Percentiles rank a stretch among this genome's conserved stretches.
Conservation (phyloP, 2,113 vertebrate genomes). For the Cyprinodon tularosa region DNA sequence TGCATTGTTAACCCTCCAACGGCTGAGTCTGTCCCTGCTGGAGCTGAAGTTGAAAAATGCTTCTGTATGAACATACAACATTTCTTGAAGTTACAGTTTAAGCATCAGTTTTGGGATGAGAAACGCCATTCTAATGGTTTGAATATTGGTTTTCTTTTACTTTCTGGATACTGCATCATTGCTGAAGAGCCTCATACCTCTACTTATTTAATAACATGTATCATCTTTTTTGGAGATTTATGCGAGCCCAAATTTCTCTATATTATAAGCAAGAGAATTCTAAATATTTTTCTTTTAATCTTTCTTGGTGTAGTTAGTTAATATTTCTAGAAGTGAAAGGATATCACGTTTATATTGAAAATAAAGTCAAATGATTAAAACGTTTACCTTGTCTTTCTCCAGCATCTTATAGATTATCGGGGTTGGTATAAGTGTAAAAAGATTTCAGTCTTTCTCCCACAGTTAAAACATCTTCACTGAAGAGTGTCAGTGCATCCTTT, state of each 20-base stretch:
- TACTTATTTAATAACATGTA: constrained; percentile 5
- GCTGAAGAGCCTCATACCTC: constrained; percentile 2
- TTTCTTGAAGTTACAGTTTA: constrained; percentile 4
- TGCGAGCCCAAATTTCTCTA: too few relatives aligned
- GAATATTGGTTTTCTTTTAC: constrained; percentile 13
- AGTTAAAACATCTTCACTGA: background rate
- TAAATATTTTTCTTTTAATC: background rate
- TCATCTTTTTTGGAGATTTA: too few relatives aligned
- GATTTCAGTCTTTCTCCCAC: background rate
- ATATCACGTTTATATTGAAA: background rate
- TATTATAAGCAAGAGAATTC: background rate
- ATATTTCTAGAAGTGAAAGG: background rate
- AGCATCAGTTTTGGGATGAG: constrained; percentile 4
- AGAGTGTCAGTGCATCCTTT: background rate
- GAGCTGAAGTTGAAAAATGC: constrained; percentile 14
- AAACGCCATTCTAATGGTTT: background rate
- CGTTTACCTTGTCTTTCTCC: background rate
- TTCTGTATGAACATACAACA: constrained; percentile 11
- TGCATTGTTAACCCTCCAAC: constrained; percentile 76
- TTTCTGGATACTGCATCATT: background rate
- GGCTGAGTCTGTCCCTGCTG: constrained; percentile 56
- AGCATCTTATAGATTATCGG: background rate
- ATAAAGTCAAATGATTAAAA: background rate
- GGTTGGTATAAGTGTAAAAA: too few relatives aligned
- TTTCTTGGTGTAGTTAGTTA: background rate